A percentile compares a stretch with the other conserved stretches of the same genome.
phyloP scores from a whole-genome alignment of 1,140 invertebrate species.

The Drosophila orena region DNA sequence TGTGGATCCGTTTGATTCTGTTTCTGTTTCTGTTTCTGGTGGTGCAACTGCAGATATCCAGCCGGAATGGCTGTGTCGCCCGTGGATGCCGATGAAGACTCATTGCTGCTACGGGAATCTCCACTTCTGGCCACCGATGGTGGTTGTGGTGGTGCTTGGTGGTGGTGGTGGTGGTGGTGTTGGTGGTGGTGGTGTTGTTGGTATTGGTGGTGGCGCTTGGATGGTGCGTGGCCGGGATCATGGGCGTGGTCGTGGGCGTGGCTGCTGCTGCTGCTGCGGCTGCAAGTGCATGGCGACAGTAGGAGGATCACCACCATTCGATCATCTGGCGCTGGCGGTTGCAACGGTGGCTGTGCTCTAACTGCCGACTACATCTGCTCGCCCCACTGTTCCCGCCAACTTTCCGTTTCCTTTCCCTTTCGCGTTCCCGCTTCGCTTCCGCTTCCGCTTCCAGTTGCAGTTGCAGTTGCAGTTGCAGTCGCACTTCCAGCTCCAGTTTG shows the following conservation, averaged over 20 bases:
- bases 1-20: slow-evolving; percentile 7
- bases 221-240: slow-evolving; percentile 25
- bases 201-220: slow-evolving; percentile 29
- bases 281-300: slow-evolving; percentile 83
- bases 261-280: slow-evolving; percentile 68
- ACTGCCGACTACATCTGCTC: slow-evolving; percentile 43
- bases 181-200: slow-evolving; percentile 25
- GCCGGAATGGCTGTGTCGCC: slow-evolving; percentile 74
- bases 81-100: slow-evolving; percentile 70
- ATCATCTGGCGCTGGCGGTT: slow-evolving; percentile 74
- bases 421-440: neutral
- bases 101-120: slow-evolving; percentile 47
- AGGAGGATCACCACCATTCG: slow-evolving; percentile 85
- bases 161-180: neutral
- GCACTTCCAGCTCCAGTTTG: slow-evolving; percentile 47
- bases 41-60: slow-evolving; percentile 46
- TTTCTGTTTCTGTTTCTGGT: slow-evolving; percentile 6
- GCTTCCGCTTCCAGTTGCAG: neutral
- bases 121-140: slow-evolving; percentile 19
- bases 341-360: slow-evolving; percentile 43
- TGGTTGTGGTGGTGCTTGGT: slow-evolving; percentile 1
- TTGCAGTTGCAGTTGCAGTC: slow-evolving; percentile 1
- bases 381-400: slow-evolving; percentile 3
- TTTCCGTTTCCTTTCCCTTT: neutral
- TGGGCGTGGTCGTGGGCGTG: slow-evolving; percentile 37